phyloP scores from a whole-genome alignment of 2,113 vertebrate genomes.

The Pitta sordida region DNA sequence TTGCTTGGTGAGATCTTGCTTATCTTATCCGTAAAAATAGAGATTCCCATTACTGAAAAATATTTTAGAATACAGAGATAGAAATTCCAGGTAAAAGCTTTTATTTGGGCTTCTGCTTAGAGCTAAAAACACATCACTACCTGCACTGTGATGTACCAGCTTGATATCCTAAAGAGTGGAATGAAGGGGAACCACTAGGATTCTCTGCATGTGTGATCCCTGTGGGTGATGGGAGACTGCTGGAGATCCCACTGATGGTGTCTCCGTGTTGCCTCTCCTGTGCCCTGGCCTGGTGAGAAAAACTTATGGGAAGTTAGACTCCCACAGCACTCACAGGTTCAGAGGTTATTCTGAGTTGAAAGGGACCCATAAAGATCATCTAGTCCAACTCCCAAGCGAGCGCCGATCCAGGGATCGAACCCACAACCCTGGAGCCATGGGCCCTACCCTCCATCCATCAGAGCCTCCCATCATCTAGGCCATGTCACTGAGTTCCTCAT shows the following conservation, averaged over 20 bases:
- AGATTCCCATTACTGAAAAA: not conserved
- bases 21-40: not conserved
- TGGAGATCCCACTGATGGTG: not conserved
- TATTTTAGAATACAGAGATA: not conserved
- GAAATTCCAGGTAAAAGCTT: not conserved
- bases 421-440: too few species aligned
- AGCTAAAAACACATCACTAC: not conserved
- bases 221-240: not conserved
- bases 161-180: not conserved
- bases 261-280: not conserved
- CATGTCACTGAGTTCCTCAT: too few species aligned
- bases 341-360: too few species aligned
- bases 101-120: not conserved
- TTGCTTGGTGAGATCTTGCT: accelerated
- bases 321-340: too few species aligned
- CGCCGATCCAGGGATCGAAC: too few species aligned
- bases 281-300: not conserved
- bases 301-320: not conserved
- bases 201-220: not conserved
- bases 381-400: too few species aligned
- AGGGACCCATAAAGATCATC: too few species aligned
- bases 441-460: too few species aligned
- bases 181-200: not conserved
- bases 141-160: not conserved
- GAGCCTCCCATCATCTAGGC: too few species aligned